Evolutionary conservation across 2,888 invertebrate species (phyloP).

Genomic region (Doris montereyensis): DNA sequence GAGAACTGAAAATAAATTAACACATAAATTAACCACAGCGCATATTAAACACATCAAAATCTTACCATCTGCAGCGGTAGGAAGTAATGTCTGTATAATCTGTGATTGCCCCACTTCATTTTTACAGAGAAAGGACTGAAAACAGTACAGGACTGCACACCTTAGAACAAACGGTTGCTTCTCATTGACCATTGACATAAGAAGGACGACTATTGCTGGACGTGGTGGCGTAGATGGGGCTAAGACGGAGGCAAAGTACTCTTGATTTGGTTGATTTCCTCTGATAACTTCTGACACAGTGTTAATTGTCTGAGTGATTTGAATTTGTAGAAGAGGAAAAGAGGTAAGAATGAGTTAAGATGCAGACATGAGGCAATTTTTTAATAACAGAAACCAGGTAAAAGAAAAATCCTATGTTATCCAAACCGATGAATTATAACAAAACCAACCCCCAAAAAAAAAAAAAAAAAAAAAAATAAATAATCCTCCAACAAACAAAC

Average conservation of each 20-base stretch:
- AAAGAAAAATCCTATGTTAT: no score
- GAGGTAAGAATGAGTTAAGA: no score
- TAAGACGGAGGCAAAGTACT: conserved; percentile 87
- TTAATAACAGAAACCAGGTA: no score
- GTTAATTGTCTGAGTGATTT: conserved; percentile 88
- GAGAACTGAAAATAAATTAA: no score
- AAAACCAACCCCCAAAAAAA: no score
- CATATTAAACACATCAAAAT: no score
- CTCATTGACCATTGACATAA: conserved; percentile 98
- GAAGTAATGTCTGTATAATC: conserved; percentile 92
- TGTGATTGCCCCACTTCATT: conserved; percentile 91
- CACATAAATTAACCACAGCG: no score
- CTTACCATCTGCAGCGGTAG: conserved; percentile 84
- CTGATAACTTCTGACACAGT: conserved; percentile 95
- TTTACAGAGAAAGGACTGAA: conserved; percentile 94
- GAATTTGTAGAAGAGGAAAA: no score
- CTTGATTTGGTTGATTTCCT: conserved; percentile 91
- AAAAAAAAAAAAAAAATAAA: no score
- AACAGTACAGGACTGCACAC: conserved; percentile 96
- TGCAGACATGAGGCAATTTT: not conserved
- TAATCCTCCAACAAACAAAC: no score
- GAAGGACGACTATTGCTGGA: conserved; percentile 91
- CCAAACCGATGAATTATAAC: no score
- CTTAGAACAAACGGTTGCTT: conserved; percentile 92
- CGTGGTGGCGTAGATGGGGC: conserved; percentile 89